Evolutionary conservation across 2,888 invertebrate species (phyloP).

Genomic region (Gnatocerus cornutus): DNA sequence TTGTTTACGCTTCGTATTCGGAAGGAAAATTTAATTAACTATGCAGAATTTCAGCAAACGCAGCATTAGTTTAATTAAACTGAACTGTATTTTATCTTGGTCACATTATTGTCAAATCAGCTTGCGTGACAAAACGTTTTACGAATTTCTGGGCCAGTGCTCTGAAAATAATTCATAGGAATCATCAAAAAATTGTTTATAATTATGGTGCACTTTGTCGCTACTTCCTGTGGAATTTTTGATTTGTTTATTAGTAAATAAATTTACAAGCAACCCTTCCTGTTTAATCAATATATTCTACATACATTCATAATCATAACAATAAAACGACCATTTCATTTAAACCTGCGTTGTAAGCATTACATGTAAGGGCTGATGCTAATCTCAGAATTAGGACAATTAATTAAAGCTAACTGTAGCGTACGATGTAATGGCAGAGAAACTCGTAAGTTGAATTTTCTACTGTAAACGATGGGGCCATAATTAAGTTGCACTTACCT

Average conservation of each 20-base stretch:
- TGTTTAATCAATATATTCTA: background rate
- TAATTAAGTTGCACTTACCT: conserved; percentile 21
- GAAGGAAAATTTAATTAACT: conserved; percentile 18
- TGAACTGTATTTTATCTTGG: conserved; percentile 8
- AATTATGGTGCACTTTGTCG: background rate
- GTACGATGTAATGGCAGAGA: conserved; percentile 6
- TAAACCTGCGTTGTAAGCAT: too few species aligned
- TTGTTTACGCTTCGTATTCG: conserved; percentile 8
- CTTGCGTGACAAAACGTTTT: conserved; percentile 5
- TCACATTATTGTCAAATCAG: conserved; percentile 7
- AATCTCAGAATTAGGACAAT: conserved; percentile 3
- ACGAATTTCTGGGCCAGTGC: background rate
- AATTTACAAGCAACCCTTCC: too few species aligned
- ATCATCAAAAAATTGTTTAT: conserved; percentile 2
- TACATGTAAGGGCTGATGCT: background rate
- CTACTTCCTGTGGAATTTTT: background rate
- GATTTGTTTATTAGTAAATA: too few species aligned
- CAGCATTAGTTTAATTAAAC: conserved; percentile 15
- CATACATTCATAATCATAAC: background rate
- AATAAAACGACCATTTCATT: background rate
- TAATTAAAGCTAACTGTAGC: conserved; percentile 11
- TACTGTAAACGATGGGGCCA: conserved; percentile 4
- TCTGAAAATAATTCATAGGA: background rate
- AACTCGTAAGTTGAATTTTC: conserved; percentile 2
- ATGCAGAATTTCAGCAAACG: conserved; percentile 28